A percentile compares a stretch with the other conserved stretches of the same genome.
These are phyloP conservation scores for Anolis sagrei DNA, from an alignment of 2,113 vertebrate genomes.

Conservation along the genomic window DNA sequence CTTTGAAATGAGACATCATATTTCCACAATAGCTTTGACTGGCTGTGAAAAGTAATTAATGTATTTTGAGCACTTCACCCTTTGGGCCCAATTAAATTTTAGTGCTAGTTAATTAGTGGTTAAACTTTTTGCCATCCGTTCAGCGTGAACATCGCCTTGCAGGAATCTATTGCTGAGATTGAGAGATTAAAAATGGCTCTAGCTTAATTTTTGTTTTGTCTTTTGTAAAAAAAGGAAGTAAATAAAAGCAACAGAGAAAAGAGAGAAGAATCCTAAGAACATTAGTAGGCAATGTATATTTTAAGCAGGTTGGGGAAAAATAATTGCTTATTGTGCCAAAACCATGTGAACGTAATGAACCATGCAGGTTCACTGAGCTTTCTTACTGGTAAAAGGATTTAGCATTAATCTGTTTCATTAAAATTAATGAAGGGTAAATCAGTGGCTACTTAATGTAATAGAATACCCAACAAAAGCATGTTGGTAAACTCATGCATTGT, in stretches of 20 bases:
- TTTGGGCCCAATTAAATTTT: conserved; percentile 81
- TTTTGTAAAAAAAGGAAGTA: conserved; percentile 42
- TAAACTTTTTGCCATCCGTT: conserved; percentile 73
- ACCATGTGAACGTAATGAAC: conserved; percentile 64
- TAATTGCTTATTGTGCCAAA: conserved; percentile 60
- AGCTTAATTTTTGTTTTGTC: neutral
- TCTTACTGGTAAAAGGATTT: conserved; percentile 62
- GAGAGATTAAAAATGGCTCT: conserved; percentile 52
- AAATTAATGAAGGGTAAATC: conserved; percentile 75
- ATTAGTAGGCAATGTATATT: conserved; percentile 56
- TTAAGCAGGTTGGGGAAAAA: conserved; percentile 58
- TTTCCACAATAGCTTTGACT: conserved; percentile 49
- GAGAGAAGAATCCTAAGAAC: conserved; percentile 43
- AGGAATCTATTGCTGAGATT: conserved; percentile 51
- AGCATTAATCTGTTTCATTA: conserved; percentile 73
- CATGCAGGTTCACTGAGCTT: conserved; percentile 51
- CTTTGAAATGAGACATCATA: conserved; percentile 45
- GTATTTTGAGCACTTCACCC: conserved; percentile 73
- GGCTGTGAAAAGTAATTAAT: conserved; percentile 71
- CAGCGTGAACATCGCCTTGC: conserved; percentile 59
- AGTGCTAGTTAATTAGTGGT: conserved; percentile 74
- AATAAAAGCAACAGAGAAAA: conserved; percentile 37
- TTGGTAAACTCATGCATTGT: conserved; percentile 49
- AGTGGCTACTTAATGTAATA: conserved; percentile 65
- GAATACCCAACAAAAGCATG: conserved; percentile 61